Base-by-base conservation (phyloP, 2,888 invertebrate species). In the Trimorus sp. region DNA sequence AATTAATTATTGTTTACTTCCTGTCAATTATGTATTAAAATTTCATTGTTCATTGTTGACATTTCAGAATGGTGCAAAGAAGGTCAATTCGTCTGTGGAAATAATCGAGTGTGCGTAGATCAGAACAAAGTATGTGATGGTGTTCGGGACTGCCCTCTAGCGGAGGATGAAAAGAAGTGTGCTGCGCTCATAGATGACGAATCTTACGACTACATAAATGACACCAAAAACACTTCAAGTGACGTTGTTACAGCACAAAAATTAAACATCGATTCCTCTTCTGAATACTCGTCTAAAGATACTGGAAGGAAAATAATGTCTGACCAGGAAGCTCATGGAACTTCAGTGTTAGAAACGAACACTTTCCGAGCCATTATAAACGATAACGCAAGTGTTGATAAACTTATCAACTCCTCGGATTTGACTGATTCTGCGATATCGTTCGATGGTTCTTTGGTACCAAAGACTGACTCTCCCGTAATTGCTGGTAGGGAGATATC, bases 81-180 rank as follows among this genome's bases (percentile, higher is more conserved):
- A 60, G 94, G 94, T 0, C 95, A 96, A 89, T 96, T 95, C 87
- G 95, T 96, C 1, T 96, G 96, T 87, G 94, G 95, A 0, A 96
- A 95, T 87, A 95, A 95, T 14, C 93, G 94, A 83, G 93, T 94
- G 79, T 96, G 96, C 89, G 93, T 96, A 14, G 94, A 95, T 53
- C 93, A 93, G 88, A 91, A 89, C 0, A 93, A 93, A 85, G 94
- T 96, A 36, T 96, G 96, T 89, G 95, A 96, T 87, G 96, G 96
- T 0, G 90, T 92, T 26, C 93, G 93, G 5, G 95, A 96, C 86
- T 96, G 96, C 89, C 95, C 95, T 0, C 92, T 94, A 38, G 95
- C 95, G 0, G 96, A 96, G 86, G 96, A 96, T 88, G 96, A 96
- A 88, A 94, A 94, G 84, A 95, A 95, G 84, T 96, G 96, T 86